A percentile compares a stretch with the other conserved stretches of the same genome.
Evolutionary conservation across 2,797 vertebrate species (phyloP).

Genomic region (Enteromius anoplus): DNA sequence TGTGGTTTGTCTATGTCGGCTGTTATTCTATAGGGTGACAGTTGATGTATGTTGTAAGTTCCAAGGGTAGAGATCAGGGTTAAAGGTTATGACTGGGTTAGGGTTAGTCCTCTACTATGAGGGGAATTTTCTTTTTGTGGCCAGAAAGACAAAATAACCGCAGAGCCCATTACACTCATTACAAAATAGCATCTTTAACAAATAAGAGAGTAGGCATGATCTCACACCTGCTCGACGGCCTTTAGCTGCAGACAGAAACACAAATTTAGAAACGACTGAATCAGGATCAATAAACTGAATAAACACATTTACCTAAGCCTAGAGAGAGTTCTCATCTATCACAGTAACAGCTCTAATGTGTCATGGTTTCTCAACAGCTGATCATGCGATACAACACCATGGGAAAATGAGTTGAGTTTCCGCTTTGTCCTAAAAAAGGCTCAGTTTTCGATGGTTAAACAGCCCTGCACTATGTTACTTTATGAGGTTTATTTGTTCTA

Average conservation of each 20-base stretch:
- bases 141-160: constrained; percentile 29
- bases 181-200: constrained; percentile 2
- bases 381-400: constrained; percentile 35
- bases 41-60: constrained; percentile 29
- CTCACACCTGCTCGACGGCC: background rate
- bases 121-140: constrained; percentile 31
- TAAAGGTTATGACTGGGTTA: constrained; percentile 40
- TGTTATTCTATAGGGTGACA: constrained; percentile 25
- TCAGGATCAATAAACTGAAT: constrained; percentile 6
- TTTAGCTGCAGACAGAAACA: background rate
- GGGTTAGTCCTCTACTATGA: constrained; percentile 30
- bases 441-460: constrained; percentile 23
- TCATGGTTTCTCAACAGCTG: constrained; percentile 16
- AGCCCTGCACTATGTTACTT: constrained; percentile 17
- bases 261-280: background rate
- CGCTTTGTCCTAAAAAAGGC: constrained; percentile 4
- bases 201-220: background rate
- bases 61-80: constrained; percentile 40
- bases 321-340: constrained; percentile 27
- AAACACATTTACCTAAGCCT: constrained; percentile 13
- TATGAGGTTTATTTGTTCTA: constrained; percentile 22
- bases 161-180: background rate
- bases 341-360: constrained; percentile 14
- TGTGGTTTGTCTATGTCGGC: background rate
- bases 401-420: constrained; percentile 27